Percentiles rank a stretch among this genome's conserved stretches.
Conservation (phyloP, 2,888 invertebrate species). For the Cetonia aurata region DNA sequence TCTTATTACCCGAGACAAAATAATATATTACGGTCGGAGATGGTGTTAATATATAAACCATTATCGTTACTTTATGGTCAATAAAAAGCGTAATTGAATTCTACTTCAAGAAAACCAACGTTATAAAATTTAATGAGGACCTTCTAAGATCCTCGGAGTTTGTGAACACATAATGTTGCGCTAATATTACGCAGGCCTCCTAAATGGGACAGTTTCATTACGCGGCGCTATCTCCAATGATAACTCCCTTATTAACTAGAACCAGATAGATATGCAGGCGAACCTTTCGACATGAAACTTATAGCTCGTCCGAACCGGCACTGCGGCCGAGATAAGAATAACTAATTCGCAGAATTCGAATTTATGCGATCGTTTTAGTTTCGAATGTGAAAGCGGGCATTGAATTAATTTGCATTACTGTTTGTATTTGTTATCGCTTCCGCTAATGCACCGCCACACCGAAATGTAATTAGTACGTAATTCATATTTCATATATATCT, state of each 20-base stretch:
- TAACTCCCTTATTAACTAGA: constrained; percentile 48
- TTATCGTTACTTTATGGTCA: constrained; percentile 43
- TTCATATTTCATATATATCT: too few relatives aligned
- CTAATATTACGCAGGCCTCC: constrained; percentile 61
- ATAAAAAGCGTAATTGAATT: constrained; percentile 47
- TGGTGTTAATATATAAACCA: constrained; percentile 43
- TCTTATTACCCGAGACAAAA: constrained; percentile 2
- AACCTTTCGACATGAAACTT: constrained; percentile 60
- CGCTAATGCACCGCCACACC: too few relatives aligned
- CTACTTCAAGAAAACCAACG: constrained; percentile 42
- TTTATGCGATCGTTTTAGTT: not conserved
- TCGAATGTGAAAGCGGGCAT: constrained; percentile 12
- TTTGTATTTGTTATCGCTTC: constrained; percentile 13
- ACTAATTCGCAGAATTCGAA: constrained; percentile 12
- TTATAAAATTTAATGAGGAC: constrained; percentile 49
- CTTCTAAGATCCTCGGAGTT: constrained; percentile 46
- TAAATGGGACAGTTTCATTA: constrained; percentile 63
- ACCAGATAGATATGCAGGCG: constrained; percentile 14
- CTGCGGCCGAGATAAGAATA: constrained; percentile 29
- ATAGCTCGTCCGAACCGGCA: constrained; percentile 45
- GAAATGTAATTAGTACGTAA: too few relatives aligned
- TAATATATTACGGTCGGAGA: constrained; percentile 20
- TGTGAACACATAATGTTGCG: constrained; percentile 59
- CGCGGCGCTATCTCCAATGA: constrained; percentile 60
- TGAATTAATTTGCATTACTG: constrained; percentile 27